phyloP scores from a whole-genome alignment of 2,888 invertebrate genomes.

The Ceramica pisi region DNA sequence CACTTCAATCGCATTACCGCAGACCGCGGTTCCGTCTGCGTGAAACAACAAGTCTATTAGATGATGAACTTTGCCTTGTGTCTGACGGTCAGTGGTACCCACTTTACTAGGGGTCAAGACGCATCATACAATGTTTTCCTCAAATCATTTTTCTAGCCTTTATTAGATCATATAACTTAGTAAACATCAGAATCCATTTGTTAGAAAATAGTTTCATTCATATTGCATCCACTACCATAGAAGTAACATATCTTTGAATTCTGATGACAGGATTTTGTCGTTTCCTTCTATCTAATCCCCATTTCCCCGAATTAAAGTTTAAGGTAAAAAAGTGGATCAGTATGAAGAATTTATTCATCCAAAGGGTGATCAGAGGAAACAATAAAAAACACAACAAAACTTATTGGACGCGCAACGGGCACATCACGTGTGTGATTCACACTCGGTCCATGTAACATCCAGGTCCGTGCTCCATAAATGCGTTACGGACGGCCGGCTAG shows the following conservation, averaged over 20 bases:
- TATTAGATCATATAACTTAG: not conserved
- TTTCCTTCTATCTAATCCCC: not conserved
- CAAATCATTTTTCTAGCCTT: not conserved
- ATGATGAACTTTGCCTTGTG: conserved; percentile 25
- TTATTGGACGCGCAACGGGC: conserved; percentile 8
- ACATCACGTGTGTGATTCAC: conserved; percentile 64
- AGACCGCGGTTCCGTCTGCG: conserved; percentile 6
- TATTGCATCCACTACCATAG: not conserved
- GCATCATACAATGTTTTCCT: not conserved
- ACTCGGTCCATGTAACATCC: conserved; percentile 78
- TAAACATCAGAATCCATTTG: conserved; percentile 12
- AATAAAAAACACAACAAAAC: conserved; percentile 25
- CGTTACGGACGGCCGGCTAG: conserved; percentile 76
- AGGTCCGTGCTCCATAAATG: conserved; percentile 76
- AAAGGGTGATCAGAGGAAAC: conserved; percentile 5
- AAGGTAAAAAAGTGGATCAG: not conserved
- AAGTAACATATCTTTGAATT: not conserved
- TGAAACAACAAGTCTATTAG: conserved; percentile 26
- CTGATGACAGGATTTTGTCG: not conserved
- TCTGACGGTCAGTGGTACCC: not conserved
- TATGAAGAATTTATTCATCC: not conserved
- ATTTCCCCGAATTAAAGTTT: not conserved
- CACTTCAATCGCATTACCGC: conserved; percentile 18
- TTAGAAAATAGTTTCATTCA: not conserved
- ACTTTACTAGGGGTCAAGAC: not conserved